These are phyloP conservation scores for Phallusia fumigata DNA, from an alignment of 23 tunicate genomes.

Conservation along the genomic window DNA sequence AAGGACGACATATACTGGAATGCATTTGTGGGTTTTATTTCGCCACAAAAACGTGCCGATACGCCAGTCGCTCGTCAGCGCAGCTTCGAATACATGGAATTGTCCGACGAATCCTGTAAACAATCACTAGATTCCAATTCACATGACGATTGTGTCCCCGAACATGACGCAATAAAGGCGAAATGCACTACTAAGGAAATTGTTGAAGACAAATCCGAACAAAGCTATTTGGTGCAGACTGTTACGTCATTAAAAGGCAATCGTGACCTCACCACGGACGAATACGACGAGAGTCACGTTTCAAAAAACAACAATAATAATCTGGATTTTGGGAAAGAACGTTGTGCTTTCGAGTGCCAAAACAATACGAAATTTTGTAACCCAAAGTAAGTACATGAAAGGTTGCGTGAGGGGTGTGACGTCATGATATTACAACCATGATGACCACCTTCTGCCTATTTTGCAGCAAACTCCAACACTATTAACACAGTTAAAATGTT, in stretches of 20 bases:
- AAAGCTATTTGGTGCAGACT: background rate
- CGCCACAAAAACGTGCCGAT: background rate
- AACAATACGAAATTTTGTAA: background rate
- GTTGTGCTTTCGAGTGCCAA: background rate
- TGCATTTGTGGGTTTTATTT: background rate
- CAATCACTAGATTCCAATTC: background rate
- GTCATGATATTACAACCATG: no score
- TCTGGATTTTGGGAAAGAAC: background rate
- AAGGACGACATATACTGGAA: slow-evolving; percentile 5
- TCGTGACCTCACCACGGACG: background rate
- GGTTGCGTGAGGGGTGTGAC: no score
- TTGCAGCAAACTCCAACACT: no score
- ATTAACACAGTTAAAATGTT: no score
- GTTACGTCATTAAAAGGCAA: background rate
- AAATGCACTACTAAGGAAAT: background rate
- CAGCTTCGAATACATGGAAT: slow-evolving; percentile 6
- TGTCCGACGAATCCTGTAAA: background rate
- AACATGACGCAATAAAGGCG: background rate
- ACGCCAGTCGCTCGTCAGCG: background rate
- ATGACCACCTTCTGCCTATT: no score
- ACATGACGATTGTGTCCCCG: background rate
- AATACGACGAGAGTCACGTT: background rate
- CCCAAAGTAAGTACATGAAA: background rate
- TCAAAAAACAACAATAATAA: background rate
- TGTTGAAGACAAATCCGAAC: background rate